A percentile compares a stretch with the other conserved stretches of the same genome.
Conservation (phyloP, 53 echinoderm and acorn worm species). For the Stichopus horrens region DNA sequence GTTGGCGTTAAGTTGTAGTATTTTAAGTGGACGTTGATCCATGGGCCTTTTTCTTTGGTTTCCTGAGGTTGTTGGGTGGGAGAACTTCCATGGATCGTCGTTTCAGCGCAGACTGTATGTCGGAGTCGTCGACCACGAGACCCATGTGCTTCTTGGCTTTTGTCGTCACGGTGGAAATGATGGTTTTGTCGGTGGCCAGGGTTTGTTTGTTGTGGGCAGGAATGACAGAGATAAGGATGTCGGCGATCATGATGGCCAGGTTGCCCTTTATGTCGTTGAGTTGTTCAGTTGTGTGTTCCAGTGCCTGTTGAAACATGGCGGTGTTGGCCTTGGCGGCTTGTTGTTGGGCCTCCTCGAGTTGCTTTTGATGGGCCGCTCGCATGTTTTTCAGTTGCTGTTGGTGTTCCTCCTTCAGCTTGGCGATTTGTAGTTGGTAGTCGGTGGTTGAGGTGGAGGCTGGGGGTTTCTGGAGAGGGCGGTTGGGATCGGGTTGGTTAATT, state of each 20-base stretch:
- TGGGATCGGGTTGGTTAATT: background rate
- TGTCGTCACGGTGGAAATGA: background rate
- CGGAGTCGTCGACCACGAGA: background rate
- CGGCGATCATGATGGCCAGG: background rate
- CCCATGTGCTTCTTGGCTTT: background rate
- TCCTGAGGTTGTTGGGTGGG: background rate
- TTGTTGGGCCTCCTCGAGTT: background rate
- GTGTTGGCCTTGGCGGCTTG: background rate
- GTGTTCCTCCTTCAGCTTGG: background rate
- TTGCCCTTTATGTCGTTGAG: background rate
- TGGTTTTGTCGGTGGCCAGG: background rate
- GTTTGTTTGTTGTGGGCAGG: background rate
- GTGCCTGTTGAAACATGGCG: background rate
- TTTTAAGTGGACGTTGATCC: too few relatives aligned
- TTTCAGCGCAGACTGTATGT: background rate
- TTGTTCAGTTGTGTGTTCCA: background rate
- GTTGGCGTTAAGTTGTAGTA: background rate
- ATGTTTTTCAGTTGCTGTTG: background rate
- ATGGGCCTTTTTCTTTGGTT: background rate
- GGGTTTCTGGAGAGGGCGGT: background rate
- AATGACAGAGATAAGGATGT: background rate
- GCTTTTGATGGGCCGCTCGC: background rate
- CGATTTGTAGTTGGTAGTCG: background rate
- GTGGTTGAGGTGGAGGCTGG: background rate
- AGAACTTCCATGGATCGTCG: background rate